These are phyloP conservation scores for Lanius ludovicianus DNA, from an alignment of 2,113 vertebrate genomes.

Conservation along the genomic window DNA sequence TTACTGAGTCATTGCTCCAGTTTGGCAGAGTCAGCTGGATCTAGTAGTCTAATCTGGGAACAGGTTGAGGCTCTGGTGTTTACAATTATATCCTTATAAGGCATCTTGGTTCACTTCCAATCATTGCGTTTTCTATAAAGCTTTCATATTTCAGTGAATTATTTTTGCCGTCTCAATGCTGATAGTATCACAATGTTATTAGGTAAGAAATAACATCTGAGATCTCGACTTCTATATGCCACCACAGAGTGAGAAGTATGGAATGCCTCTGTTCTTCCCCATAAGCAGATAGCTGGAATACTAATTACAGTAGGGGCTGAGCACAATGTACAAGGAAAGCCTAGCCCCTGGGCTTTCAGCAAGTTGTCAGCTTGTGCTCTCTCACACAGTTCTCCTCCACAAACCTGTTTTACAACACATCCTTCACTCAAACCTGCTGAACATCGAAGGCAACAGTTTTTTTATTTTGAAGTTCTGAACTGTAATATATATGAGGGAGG, in stretches of 20 bases:
- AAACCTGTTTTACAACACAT: neutral
- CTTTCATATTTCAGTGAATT: neutral
- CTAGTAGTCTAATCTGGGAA: neutral
- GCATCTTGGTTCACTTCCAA: neutral
- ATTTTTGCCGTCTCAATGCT: neutral
- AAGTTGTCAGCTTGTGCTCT: neutral
- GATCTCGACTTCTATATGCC: neutral
- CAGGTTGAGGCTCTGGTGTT: neutral
- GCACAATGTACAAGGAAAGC: neutral
- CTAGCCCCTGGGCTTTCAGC: neutral
- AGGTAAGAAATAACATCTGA: neutral
- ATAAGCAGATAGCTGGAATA: neutral
- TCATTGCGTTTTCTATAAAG: neutral
- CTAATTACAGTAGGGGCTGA: neutral
- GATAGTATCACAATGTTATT: neutral
- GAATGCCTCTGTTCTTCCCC: neutral
- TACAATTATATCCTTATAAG: neutral
- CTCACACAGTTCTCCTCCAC: neutral
- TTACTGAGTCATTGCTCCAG: neutral
- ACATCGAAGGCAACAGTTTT: neutral
- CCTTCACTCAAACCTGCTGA: neutral
- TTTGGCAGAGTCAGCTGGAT: neutral
- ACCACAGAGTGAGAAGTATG: neutral
- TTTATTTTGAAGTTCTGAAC: neutral
- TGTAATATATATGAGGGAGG: neutral